These are phyloP conservation scores for Enteromius fasciolatus DNA, from an alignment of 2,797 vertebrate genomes.

Conservation along the genomic window DNA sequence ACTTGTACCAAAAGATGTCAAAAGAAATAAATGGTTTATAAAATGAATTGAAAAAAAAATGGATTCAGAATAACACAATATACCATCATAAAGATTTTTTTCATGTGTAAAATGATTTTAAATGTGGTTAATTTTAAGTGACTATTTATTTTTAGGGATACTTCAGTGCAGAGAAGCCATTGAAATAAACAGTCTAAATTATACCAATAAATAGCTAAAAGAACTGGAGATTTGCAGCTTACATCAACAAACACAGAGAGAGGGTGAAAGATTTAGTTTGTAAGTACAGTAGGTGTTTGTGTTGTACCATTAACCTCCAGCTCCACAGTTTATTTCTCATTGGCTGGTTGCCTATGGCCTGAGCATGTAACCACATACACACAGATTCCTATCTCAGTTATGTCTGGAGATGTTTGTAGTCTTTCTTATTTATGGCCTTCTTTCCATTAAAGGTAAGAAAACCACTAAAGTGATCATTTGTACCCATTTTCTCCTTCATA, in stretches of 20 bases:
- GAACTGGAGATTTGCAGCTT: neutral
- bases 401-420: constrained; percentile 15
- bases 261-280: neutral
- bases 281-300: constrained; percentile 17
- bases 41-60: too few relatives aligned
- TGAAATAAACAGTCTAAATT: neutral
- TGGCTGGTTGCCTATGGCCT: constrained; percentile 27
- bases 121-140: neutral
- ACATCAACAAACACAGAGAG: neutral
- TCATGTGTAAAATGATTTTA: neutral
- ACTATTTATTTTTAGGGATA: neutral
- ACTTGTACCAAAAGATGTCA: neutral
- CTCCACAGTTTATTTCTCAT: constrained; percentile 20
- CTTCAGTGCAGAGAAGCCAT: neutral
- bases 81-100: neutral
- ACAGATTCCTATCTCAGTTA: constrained; percentile 51
- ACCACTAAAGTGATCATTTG: constrained; percentile 1
- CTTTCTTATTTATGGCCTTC: neutral
- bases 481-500: neutral
- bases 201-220: neutral
- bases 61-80: neutral
- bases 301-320: neutral
- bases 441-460: constrained; percentile 19
- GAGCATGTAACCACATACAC: constrained; percentile 35
- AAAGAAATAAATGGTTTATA: neutral